phyloP scores from a whole-genome alignment of 2,888 invertebrate species.

The Trichogramma evanescens region DNA sequence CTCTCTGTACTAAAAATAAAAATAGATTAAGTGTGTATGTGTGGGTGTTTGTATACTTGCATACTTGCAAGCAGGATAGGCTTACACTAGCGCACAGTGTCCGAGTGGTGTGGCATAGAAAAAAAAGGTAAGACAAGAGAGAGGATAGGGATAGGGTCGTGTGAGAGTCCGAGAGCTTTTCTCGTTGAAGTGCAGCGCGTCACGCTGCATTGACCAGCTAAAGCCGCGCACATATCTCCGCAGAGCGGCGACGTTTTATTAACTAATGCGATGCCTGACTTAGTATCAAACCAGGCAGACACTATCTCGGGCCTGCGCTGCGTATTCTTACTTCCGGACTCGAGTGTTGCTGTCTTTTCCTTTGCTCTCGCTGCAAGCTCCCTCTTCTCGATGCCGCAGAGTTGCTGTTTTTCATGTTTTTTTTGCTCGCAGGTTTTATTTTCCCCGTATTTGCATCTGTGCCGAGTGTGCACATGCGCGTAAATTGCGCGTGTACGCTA shows the following conservation, averaged over 20 bases:
- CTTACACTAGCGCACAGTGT: slow-evolving; percentile 1
- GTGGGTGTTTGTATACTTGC: too few relatives aligned
- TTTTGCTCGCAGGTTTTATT: too few relatives aligned
- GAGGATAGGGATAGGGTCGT: not conserved
- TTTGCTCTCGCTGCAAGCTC: slow-evolving; percentile 2
- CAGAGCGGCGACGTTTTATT: slow-evolving; percentile 30
- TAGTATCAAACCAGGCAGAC: slow-evolving; percentile 45
- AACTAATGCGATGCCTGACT: slow-evolving; percentile 44
- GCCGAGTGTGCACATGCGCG: too few relatives aligned
- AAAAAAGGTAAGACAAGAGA: slow-evolving; percentile 1
- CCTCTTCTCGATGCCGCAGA: not conserved
- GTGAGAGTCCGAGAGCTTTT: not conserved
- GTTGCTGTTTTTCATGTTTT: too few relatives aligned
- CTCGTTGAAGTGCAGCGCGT: slow-evolving; percentile 3
- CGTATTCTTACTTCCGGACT: slow-evolving; percentile 44
- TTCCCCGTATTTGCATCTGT: too few relatives aligned
- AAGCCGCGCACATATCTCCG: slow-evolving; percentile 26
- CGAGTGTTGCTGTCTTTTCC: slow-evolving; percentile 16
- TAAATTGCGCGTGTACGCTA: too few relatives aligned
- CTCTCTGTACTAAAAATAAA: slow-evolving; percentile 19
- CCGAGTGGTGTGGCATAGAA: slow-evolving; percentile 1
- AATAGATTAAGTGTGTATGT: slow-evolving; percentile 6
- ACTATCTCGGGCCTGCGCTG: slow-evolving; percentile 29
- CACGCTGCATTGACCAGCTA: slow-evolving; percentile 33
- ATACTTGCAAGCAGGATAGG: too few relatives aligned